A percentile compares a stretch with the other conserved stretches of the same genome.
Conservation (phyloP, 1,140 invertebrate genomes). For the Drosophila punjabiensis region DNA sequence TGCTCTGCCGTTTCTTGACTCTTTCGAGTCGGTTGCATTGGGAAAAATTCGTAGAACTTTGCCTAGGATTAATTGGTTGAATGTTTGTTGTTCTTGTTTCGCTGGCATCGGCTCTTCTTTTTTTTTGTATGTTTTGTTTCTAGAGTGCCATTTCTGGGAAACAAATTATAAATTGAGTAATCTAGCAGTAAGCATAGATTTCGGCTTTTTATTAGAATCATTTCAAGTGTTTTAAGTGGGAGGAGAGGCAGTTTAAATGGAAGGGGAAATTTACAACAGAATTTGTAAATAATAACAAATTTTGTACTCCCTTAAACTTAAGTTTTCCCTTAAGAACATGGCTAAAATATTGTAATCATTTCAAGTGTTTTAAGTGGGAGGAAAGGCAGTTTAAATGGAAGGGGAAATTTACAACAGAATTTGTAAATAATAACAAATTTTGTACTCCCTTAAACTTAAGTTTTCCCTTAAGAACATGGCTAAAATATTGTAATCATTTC, state of each 20-base stretch:
- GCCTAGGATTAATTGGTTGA: slow-evolving; percentile 79
- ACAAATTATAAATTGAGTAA: slow-evolving; percentile 75
- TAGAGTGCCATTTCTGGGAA: slow-evolving; percentile 57
- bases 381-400: slow-evolving; percentile 2
- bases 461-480: too few species aligned
- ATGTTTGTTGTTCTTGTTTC: slow-evolving; percentile 59
- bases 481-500: too few species aligned
- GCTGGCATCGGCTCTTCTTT: too few species aligned
- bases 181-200: slow-evolving; percentile 48
- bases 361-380: slow-evolving; percentile 14
- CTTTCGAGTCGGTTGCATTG: slow-evolving; percentile 61
- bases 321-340: too few species aligned
- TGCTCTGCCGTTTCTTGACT: slow-evolving; percentile 33
- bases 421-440: neutral
- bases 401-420: slow-evolving; percentile 21
- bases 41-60: slow-evolving; percentile 78
- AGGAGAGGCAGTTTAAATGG: neutral
- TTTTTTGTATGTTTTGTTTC: neutral
- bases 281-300: neutral
- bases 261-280: slow-evolving; percentile 22
- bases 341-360: too few species aligned
- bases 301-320: neutral
- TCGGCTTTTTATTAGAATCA: slow-evolving; percentile 22
- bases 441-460: neutral
- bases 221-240: slow-evolving; percentile 20